A percentile compares a stretch with the other conserved stretches of the same genome.
These are phyloP conservation scores for Athalia cordata DNA, from an alignment of 2,888 invertebrate species.

Conservation along the genomic window DNA sequence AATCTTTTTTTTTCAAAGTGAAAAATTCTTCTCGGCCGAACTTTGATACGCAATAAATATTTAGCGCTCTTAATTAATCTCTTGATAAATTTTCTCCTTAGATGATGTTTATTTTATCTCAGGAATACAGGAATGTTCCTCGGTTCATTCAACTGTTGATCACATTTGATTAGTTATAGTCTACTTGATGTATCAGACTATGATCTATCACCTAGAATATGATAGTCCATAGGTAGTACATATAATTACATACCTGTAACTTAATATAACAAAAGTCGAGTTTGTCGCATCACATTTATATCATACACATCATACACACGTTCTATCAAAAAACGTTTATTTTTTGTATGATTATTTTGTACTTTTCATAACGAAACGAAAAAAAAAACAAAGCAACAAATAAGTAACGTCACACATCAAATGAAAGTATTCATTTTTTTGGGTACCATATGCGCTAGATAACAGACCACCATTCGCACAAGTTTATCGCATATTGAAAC, in stretches of 20 bases:
- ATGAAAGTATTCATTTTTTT: neutral
- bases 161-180: conserved; percentile 12
- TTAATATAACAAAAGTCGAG: neutral
- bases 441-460: neutral
- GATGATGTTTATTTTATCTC: neutral
- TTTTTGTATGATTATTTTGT: conserved; percentile 27
- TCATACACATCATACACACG: conserved; percentile 8
- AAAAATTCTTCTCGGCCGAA: too few species aligned
- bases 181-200: neutral
- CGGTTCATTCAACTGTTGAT: neutral
- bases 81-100: conserved; percentile 4
- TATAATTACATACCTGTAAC: conserved; percentile 18
- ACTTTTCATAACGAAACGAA: conserved; percentile 25
- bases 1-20: too few species aligned
- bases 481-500: conserved; percentile 13
- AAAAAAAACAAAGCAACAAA: neutral
- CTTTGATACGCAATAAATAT: neutral
- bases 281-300: neutral
- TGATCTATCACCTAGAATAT: neutral
- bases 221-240: neutral
- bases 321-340: conserved; percentile 16
- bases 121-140: neutral
- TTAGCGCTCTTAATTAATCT: neutral
- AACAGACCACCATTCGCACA: neutral
- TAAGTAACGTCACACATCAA: neutral